These are phyloP conservation scores for Enoplosus armatus DNA, from an alignment of 2,797 vertebrate genomes.

Conservation along the genomic window DNA sequence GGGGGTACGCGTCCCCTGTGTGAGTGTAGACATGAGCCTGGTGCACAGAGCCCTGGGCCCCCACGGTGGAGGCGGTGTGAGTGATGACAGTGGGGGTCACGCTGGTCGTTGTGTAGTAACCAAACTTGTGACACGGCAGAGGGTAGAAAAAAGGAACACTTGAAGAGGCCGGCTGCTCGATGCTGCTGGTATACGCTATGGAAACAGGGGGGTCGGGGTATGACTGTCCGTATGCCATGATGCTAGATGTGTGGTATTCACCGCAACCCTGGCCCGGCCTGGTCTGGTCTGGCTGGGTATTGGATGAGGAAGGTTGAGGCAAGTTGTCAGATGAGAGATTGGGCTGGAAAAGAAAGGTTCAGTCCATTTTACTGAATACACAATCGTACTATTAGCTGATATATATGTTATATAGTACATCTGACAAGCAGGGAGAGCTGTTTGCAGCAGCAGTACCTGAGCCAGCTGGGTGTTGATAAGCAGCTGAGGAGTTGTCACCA, in stretches of 20 bases:
- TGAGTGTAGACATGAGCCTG: constrained; percentile 73
- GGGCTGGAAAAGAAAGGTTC: constrained; percentile 65
- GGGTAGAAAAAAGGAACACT: constrained; percentile 81
- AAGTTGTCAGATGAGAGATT: constrained; percentile 70
- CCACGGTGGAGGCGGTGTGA: constrained; percentile 77
- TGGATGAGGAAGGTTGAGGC: constrained; percentile 70
- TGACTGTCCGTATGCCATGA: constrained; percentile 72
- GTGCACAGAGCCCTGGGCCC: constrained; percentile 39
- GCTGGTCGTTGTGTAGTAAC: constrained; percentile 68
- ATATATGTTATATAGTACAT: neutral
- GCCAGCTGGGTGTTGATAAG: constrained; percentile 74
- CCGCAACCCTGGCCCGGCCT: constrained; percentile 77
- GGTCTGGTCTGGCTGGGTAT: constrained; percentile 59
- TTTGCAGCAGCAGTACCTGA: constrained; percentile 75
- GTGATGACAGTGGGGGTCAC: constrained; percentile 79
- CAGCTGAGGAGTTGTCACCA: constrained; percentile 66
- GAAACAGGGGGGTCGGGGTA: constrained; percentile 61
- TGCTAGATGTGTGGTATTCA: constrained; percentile 80
- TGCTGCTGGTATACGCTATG: constrained; percentile 46
- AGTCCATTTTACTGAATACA: constrained; percentile 8
- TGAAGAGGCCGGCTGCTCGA: constrained; percentile 58
- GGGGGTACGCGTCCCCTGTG: constrained; percentile 65
- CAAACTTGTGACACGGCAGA: constrained; percentile 80
- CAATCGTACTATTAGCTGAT: neutral
- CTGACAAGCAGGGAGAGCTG: neutral